Conservation (phyloP, 92 coral and sea anemone genomes). For the Blastomussa wellsi region DNA sequence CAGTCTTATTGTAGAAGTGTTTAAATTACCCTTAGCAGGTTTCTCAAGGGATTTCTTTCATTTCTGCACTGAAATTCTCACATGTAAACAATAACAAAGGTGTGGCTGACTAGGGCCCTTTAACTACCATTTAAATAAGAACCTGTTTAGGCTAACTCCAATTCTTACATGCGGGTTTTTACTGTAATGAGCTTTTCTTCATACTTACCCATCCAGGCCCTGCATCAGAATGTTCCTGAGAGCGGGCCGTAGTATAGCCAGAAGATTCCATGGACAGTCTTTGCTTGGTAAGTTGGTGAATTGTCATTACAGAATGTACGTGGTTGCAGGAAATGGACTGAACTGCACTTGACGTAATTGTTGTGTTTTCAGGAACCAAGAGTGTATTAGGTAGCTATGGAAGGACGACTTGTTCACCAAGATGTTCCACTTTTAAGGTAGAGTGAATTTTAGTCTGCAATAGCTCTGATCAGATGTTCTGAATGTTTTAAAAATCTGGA, state of each 20-base stretch:
- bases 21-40: no score
- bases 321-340: neutral
- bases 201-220: neutral
- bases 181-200: no score
- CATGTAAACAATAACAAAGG: no score
- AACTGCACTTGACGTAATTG: neutral
- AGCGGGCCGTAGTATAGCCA: constrained; percentile 66
- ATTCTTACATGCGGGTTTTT: no score
- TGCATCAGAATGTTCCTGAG: constrained; percentile 57
- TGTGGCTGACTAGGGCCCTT: no score
- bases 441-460: neutral
- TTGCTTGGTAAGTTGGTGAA: constrained; percentile 46
- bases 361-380: constrained; percentile 29
- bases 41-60: no score
- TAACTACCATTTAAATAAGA: no score
- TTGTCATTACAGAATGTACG: neutral
- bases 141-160: no score
- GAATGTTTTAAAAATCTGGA: neutral
- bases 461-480: neutral
- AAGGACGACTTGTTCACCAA: constrained; percentile 45
- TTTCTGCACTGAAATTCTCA: no score
- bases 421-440: constrained; percentile 46
- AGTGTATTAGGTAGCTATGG: constrained; percentile 52
- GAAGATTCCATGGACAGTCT: constrained; percentile 68
- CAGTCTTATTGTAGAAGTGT: no score